These are phyloP conservation scores for Phenganax subtilis DNA, from an alignment of 92 coral and sea anemone genomes.

Conservation along the genomic window DNA sequence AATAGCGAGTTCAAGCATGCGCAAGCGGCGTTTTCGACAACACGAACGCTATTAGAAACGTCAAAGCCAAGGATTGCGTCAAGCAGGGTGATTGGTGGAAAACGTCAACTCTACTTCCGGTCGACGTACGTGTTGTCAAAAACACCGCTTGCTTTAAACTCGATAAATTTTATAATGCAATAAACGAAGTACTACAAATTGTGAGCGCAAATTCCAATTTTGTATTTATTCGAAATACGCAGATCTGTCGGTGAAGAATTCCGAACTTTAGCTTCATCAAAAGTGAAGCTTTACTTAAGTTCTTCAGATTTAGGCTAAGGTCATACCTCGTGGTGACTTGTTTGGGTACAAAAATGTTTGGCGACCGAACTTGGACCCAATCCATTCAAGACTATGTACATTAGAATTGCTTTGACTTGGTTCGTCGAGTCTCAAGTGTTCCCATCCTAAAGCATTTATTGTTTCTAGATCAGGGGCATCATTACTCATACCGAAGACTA, in stretches of 20 bases:
- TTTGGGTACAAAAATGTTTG: constrained; percentile 37
- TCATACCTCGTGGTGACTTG: constrained; percentile 30
- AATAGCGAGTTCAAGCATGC: too few species aligned
- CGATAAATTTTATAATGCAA: too few species aligned
- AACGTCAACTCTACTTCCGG: too few species aligned
- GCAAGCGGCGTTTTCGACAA: too few species aligned
- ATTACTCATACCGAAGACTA: constrained; percentile 32
- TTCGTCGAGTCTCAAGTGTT: constrained; percentile 40
- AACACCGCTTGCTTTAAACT: too few species aligned
- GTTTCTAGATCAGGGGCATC: constrained; percentile 42
- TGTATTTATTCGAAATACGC: constrained; percentile 4
- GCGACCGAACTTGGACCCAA: constrained; percentile 34
- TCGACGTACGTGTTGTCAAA: too few species aligned
- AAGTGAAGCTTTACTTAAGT: constrained; percentile 42
- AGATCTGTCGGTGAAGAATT: constrained; percentile 43
- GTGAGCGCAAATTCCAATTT: too few species aligned
- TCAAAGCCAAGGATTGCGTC: too few species aligned
- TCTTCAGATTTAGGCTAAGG: constrained; percentile 42
- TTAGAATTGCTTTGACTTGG: constrained; percentile 37
- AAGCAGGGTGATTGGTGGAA: too few species aligned
- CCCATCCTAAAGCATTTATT: constrained; percentile 42
- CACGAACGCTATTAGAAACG: too few species aligned
- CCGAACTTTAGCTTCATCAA: constrained; percentile 50
- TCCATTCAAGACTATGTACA: constrained; percentile 39
- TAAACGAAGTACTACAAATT: too few species aligned